phyloP scores from a whole-genome alignment of 2,888 invertebrate species.

The Polydrusus cervinus region DNA sequence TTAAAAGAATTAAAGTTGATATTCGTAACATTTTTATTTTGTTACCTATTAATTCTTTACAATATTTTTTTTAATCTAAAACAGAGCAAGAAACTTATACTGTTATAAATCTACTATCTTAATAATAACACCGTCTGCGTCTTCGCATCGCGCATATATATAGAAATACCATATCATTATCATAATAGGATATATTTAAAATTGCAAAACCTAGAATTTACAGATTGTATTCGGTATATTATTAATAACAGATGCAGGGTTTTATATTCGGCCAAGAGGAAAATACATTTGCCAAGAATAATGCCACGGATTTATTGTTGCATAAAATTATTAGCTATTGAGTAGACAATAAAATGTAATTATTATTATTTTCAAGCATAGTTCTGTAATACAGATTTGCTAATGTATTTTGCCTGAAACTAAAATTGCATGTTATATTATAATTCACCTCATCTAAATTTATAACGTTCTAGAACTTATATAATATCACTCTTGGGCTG shows the following conservation, averaged over 20 bases:
- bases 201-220: slow-evolving; percentile 29
- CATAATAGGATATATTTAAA: slow-evolving; percentile 25
- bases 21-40: too few relatives aligned
- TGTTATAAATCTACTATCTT: neutral
- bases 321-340: slow-evolving; percentile 34
- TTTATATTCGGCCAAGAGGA: slow-evolving; percentile 20
- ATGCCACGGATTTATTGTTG: slow-evolving; percentile 31
- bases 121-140: slow-evolving; percentile 19
- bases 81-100: too few relatives aligned
- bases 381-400: neutral
- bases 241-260: slow-evolving; percentile 26
- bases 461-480: too few relatives aligned
- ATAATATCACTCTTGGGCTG: too few relatives aligned
- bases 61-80: too few relatives aligned
- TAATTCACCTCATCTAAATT: too few relatives aligned
- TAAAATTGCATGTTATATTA: neutral
- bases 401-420: neutral
- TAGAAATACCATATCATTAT: slow-evolving; percentile 30
- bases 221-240: slow-evolving; percentile 24
- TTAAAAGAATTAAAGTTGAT: too few relatives aligned
- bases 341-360: slow-evolving; percentile 9
- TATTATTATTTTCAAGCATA: neutral
- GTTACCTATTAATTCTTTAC: too few relatives aligned
- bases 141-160: neutral
- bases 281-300: slow-evolving; percentile 27